A percentile compares a stretch with the other conserved stretches of the same genome.
Evolutionary conservation across 2,797 vertebrate genomes (phyloP).

Genomic region (Premnoplex brunnescens): DNA sequence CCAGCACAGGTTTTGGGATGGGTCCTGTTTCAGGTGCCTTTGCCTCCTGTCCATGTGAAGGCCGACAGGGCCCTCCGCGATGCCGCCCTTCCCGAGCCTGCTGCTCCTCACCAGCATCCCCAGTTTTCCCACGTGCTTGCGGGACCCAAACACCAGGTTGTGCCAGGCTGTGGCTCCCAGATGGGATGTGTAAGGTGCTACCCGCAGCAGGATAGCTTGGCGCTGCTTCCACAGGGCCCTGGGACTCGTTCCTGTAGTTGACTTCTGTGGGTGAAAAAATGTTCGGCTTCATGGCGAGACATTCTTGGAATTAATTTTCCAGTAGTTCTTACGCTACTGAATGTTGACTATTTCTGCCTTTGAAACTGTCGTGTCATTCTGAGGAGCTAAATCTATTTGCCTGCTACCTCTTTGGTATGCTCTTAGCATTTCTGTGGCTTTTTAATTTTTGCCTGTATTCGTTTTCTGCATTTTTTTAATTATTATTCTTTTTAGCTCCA

Average conservation of each 20-base stretch:
- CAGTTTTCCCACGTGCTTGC: rapidly evolving
- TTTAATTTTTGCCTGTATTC: neutral
- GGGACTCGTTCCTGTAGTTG: neutral
- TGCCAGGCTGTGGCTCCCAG: neutral
- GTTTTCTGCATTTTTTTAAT: neutral
- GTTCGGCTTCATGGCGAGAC: neutral
- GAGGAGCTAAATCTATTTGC: neutral
- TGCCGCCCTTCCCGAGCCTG: neutral
- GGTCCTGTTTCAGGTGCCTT: neutral
- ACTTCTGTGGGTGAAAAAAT: neutral
- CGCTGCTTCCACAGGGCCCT: rapidly evolving
- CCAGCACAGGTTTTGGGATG: neutral
- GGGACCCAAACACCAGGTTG: too few species aligned
- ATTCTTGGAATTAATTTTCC: neutral
- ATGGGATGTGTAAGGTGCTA: neutral
- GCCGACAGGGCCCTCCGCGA: neutral
- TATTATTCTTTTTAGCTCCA: neutral
- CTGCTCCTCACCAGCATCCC: neutral
- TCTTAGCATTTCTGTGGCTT: constrained; percentile 1
- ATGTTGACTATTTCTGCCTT: neutral
- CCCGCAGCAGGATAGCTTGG: rapidly evolving
- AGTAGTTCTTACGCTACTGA: neutral
- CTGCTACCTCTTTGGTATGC: neutral
- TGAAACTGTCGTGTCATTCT: neutral
- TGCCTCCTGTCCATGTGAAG: rapidly evolving